Evolutionary conservation across 1,140 invertebrate genomes (phyloP), one percentile per base, ranked within the genome.

Genomic region (Elymnias hypermnestra): DNA sequence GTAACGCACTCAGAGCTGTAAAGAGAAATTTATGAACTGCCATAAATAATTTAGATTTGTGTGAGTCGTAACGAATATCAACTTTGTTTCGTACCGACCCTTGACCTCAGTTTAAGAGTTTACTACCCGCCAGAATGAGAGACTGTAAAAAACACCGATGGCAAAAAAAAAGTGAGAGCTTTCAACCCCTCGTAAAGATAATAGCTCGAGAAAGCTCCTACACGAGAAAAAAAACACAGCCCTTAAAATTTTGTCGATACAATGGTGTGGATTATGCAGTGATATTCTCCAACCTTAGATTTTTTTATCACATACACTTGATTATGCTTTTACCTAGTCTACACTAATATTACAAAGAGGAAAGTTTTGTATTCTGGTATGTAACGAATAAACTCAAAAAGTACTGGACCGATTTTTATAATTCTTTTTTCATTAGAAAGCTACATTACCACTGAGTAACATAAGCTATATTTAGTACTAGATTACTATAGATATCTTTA

Each of bases 101-200:
- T 65, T 61, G 65, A 65, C 64, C 68, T 68, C 58, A 55, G 46
- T 50, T 65, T 36, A 41, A 23, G 38, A 35, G 46, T 49, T 49
- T 40, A 48, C 26, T 26, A 40, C 45, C 36, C 28, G 28, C 62
- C 64, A 61, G 56, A 56, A 56, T 42, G 29, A 31, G 72, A 64
- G 53, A 74, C 57, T 65, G 66, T 60, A 61, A 67, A 68, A 71
- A 78, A 56, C 45, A 59, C 63, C 62, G 64, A 76, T 76, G 75
- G 71, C 63, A 75, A 72, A 75, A n/a, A n/a, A n/a, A n/a, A 77
- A 76, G 57, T 63, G 63, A 64, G 65, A 69, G 67, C 71, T 77
- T 70, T 76, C 67, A 79, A 67, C 69, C 66, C 72, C 73, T 77
- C 73, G 63, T 77, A 73, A 76, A 77, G 72, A 82, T 82, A 79